A percentile compares a stretch with the other conserved stretches of the same genome.
Evolutionary conservation across 2,888 invertebrate genomes (phyloP).

Genomic region (Pristionchus arcanus): DNA sequence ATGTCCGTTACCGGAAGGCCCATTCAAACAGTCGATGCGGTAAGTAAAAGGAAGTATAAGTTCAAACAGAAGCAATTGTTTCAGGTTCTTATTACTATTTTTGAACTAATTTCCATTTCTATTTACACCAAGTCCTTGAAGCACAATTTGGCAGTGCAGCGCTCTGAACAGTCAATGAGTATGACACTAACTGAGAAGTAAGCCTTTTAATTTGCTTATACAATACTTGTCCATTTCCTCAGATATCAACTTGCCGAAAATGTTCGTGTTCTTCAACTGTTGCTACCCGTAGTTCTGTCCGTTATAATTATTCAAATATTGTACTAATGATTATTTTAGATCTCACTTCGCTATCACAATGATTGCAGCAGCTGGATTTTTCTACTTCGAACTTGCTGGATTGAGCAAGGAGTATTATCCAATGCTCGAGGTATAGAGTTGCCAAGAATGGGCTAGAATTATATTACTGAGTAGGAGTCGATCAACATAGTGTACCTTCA

Average conservation of each 20-base stretch:
- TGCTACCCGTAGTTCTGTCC: not conserved
- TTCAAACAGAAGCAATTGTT: not conserved
- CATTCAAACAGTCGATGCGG: not conserved
- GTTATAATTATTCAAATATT: not conserved
- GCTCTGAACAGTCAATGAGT: not conserved
- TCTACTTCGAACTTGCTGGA: not conserved
- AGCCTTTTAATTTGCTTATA: not conserved
- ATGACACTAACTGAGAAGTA: not conserved
- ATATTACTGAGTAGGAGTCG: not conserved
- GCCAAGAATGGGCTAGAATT: not conserved
- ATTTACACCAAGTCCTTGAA: not conserved
- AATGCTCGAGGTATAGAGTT: not conserved
- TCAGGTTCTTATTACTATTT: not conserved
- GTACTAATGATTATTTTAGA: not conserved
- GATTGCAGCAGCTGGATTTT: not conserved
- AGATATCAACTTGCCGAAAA: slow-evolving; percentile 4
- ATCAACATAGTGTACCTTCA: not conserved
- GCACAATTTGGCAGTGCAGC: not conserved
- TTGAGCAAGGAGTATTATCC: not conserved
- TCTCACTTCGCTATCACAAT: not conserved
- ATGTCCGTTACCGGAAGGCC: not conserved
- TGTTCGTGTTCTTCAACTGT: not conserved
- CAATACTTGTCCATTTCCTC: not conserved
- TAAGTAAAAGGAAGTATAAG: not conserved
- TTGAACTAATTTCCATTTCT: not conserved